phyloP scores from a whole-genome alignment of 2,113 vertebrate species.

The Tychaedon coryphoeus region DNA sequence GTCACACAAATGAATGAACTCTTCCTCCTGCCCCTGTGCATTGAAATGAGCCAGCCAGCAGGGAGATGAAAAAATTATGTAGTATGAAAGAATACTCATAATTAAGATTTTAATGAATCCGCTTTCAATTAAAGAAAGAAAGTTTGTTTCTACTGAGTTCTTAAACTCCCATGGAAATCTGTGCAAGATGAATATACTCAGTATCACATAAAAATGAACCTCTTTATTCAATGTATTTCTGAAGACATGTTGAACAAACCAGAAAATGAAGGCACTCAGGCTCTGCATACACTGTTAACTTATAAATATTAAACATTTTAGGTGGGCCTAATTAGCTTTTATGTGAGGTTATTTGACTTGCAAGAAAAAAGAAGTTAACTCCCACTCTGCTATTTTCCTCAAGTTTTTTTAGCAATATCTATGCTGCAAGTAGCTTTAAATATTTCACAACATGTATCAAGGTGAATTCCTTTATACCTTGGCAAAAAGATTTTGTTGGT shows the following conservation, averaged over 20 bases:
- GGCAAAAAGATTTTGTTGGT: constrained; percentile 9
- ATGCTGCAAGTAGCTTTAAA: constrained; percentile 16
- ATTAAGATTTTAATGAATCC: constrained; percentile 19
- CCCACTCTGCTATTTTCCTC: background rate
- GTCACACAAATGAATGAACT: constrained; percentile 52
- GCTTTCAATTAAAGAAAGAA: background rate
- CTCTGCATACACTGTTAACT: background rate
- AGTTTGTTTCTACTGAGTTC: background rate
- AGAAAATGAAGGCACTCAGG: background rate
- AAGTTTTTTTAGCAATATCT: background rate
- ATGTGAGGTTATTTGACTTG: constrained; percentile 29
- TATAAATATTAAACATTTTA: constrained; percentile 40
- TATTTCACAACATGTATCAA: constrained; percentile 36
- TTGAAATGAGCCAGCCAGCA: background rate
- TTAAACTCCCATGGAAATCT: background rate
- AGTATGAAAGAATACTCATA: background rate
- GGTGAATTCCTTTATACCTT: constrained; percentile 1
- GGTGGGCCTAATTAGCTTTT: constrained; percentile 14
- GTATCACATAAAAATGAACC: background rate
- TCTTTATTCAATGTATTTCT: background rate
- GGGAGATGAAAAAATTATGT: background rate
- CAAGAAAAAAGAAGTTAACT: constrained; percentile 14
- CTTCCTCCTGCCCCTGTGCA: background rate
- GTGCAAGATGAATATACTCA: background rate
- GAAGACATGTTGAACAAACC: background rate